Evolutionary conservation across 2,797 vertebrate species (phyloP).

Genomic region (Rhyacichthys aspro): DNA sequence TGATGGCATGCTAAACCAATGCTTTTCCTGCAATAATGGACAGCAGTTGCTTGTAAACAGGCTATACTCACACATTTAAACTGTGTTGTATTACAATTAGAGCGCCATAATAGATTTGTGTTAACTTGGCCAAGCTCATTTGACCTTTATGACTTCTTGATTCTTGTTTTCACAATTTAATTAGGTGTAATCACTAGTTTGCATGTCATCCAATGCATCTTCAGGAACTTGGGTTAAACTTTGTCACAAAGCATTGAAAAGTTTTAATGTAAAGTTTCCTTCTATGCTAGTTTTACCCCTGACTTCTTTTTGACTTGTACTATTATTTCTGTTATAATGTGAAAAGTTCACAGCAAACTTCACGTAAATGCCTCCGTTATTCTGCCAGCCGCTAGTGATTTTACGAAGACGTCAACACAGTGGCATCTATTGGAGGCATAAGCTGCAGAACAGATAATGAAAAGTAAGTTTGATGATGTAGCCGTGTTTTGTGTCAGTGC

Average conservation of each 20-base stretch:
- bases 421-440: slow-evolving; percentile 39
- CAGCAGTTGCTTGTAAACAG: too few species aligned
- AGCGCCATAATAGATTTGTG: too few species aligned
- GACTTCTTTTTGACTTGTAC: slow-evolving; percentile 6
- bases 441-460: slow-evolving; percentile 29
- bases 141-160: too few species aligned
- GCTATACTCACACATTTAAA: too few species aligned
- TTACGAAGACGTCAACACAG: slow-evolving; percentile 48
- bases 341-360: slow-evolving; percentile 29
- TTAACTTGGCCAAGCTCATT: too few species aligned
- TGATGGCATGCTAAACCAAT: too few species aligned
- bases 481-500: slow-evolving; percentile 43
- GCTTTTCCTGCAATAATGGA: too few species aligned
- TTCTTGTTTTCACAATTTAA: too few species aligned
- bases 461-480: slow-evolving; percentile 25
- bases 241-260: neutral
- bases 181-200: too few species aligned
- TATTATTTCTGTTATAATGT: slow-evolving; percentile 36
- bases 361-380: slow-evolving; percentile 48
- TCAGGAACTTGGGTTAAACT: too few species aligned
- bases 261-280: slow-evolving; percentile 9
- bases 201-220: too few species aligned
- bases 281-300: slow-evolving; percentile 14
- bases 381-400: slow-evolving; percentile 34
- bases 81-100: too few species aligned